Evolutionary conservation across 2,113 vertebrate species (phyloP).

Genomic region (Eclectus roratus): DNA sequence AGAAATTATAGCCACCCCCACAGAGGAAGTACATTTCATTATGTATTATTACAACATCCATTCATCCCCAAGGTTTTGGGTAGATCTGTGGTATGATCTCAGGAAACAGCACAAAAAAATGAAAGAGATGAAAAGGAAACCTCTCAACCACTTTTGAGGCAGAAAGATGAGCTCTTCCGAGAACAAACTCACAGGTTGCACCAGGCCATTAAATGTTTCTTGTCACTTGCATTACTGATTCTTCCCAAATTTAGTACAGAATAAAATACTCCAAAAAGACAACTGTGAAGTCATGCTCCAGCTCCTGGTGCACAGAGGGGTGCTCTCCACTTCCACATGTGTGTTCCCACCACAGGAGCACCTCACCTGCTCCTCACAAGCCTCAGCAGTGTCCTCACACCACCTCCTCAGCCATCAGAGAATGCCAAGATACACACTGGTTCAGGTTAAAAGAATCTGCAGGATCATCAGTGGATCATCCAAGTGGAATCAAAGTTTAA

Average conservation of each 20-base stretch:
- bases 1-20: neutral
- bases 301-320: fast-evolving
- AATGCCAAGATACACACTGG: neutral
- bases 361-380: neutral
- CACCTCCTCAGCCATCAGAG: neutral
- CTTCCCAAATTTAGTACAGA: neutral
- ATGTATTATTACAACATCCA: neutral
- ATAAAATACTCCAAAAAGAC: neutral
- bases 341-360: neutral
- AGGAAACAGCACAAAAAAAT: neutral
- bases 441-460: neutral
- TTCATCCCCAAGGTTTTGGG: neutral
- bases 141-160: neutral
- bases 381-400: neutral
- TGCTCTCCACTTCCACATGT: neutral
- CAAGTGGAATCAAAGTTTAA: neutral
- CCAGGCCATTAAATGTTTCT: neutral
- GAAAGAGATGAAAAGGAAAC: neutral
- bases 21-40: neutral
- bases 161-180: neutral
- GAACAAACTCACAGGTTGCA: neutral
- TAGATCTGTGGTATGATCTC: neutral
- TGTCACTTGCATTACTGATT: fast-evolving
- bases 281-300: neutral
- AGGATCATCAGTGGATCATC: neutral